Evolutionary conservation across 2,113 vertebrate genomes (phyloP).

Genomic region (Gnathonemus echidnorhynchus): DNA sequence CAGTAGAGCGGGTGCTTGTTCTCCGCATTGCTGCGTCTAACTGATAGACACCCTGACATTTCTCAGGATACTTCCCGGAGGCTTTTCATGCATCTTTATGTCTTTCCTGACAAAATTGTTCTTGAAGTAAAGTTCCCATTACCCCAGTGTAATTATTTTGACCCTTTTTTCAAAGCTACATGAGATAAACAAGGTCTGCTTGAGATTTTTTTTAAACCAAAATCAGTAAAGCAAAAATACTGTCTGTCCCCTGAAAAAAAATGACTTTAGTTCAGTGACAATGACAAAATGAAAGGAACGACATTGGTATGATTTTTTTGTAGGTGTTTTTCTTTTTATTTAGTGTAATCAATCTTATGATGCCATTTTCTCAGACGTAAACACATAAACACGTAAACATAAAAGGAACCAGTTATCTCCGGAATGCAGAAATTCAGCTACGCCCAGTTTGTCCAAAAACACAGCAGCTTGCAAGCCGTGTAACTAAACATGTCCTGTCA

Average conservation of each 20-base stretch:
- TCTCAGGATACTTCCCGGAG: neutral
- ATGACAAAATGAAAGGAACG: neutral
- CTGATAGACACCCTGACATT: neutral
- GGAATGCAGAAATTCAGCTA: neutral
- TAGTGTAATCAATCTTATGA: neutral
- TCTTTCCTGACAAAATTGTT: neutral
- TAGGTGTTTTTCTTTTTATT: neutral
- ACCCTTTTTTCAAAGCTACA: conserved; percentile 21
- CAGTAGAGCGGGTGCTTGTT: neutral
- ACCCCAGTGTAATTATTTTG: neutral
- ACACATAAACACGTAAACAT: neutral
- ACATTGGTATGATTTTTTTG: neutral
- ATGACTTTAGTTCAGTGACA: neutral
- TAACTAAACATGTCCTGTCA: neutral
- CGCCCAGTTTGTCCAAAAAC: neutral
- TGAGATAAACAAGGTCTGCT: conserved; percentile 14
- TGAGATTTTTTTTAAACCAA: neutral
- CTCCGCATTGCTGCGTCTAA: neutral
- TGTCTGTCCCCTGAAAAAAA: neutral
- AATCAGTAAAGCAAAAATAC: neutral
- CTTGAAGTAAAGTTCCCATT: neutral
- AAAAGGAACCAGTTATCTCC: neutral
- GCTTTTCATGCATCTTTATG: conserved; percentile 4
- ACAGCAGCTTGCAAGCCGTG: neutral
- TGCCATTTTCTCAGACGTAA: neutral